Evolutionary conservation across 2,113 vertebrate genomes (phyloP), one percentile per base, ranked within the genome.

Genomic region (Thalassoma bifasciatum): DNA sequence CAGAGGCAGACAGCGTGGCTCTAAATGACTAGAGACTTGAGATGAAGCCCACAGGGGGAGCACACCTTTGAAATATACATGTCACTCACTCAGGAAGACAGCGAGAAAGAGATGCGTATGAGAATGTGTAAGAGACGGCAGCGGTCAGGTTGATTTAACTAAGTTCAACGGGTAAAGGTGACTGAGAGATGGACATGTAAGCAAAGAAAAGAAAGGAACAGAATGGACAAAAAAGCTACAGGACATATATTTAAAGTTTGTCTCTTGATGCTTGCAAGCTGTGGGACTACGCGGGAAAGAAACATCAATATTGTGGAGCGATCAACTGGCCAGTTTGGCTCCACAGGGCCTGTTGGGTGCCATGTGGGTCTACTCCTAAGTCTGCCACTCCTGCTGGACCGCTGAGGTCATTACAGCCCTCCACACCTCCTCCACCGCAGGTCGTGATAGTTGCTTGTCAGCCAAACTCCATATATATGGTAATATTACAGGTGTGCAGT

Each of bases 401-500:
- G 37, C 46, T 73, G 72, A 77, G 86, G 72, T 67, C 86, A 90
- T 85, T 85, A 84, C 3, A 17, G 57, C 63, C 82, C 47, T 59
- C 54, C 66, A 23, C 71, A 52, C 58, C 50, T 68, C 54, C 64
- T 63, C 82, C 77, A 66, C 79, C 82, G 75, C 83, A 74, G 82
- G 83, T 79, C 24, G n/a, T 60, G 50, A 69, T 75, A 60, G 78
- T 79, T 16, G 67, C 64, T 73, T 59, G 72, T 86, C 75, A 78
- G 69, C 82, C 65, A 84, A 80, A 87, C 84, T 87, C 92, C 86
- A 94, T 94, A 92, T 93, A 93, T 91, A 93, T 94, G 93, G 79
- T 90, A 94, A 93, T 93, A 69, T 37, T 79, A 74, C 14, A 40
- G 64, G 81, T 50, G 76, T 82, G 82, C 50, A 22, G 56, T 69